Evolutionary conservation across 2,888 invertebrate species (phyloP), one percentile per base, ranked within the genome.

Genomic region (Smittia sp.): DNA sequence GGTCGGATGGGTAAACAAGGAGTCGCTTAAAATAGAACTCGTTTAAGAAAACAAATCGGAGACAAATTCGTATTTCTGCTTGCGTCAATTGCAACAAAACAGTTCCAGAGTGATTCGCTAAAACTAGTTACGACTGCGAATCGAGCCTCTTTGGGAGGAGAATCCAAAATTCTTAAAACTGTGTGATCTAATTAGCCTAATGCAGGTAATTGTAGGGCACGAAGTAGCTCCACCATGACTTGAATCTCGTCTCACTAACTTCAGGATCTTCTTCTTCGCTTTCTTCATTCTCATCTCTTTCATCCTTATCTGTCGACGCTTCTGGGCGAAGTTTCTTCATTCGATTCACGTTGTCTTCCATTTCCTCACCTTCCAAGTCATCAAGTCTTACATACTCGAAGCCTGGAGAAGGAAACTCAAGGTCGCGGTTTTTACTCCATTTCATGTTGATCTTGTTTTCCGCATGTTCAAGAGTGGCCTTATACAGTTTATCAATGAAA

Each of bases 401-500:
- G 20, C 75, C 75, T 9, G 75, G 75, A 58, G n/a, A n/a, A n/a
- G n/a, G n/a, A n/a, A n/a, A n/a, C n/a, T n/a, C n/a, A n/a, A n/a
- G n/a, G 38, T 75, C 75, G 39, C 65, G 41, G 3, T 25, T 20
- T 25, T 74, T 74, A 58, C 52, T n/a, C 74, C n/a, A 13, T 74
- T 67, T 65, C 39, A 74, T 39, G 79, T 78, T 76, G 32, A 79
- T 78, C 76, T 82, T 84, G 77, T 86, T 86, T 24, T 80, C 79
- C 74, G 85, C 84, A 79, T 91, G 90, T 74, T 86, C 84, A 74
- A 83, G 83, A 1, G 92, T 89, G 4, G 93, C 93, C 54, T 83
- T 81, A 75, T 92, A 84, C 85, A 93, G 87, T 76, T 87, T 86
- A 76, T 84, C 84, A 32, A 93, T 82, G 81, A 90, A 93, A 74